Base-by-base conservation (phyloP, 2,113 vertebrate genomes). In the Petrocephalus microphthalmus region DNA sequence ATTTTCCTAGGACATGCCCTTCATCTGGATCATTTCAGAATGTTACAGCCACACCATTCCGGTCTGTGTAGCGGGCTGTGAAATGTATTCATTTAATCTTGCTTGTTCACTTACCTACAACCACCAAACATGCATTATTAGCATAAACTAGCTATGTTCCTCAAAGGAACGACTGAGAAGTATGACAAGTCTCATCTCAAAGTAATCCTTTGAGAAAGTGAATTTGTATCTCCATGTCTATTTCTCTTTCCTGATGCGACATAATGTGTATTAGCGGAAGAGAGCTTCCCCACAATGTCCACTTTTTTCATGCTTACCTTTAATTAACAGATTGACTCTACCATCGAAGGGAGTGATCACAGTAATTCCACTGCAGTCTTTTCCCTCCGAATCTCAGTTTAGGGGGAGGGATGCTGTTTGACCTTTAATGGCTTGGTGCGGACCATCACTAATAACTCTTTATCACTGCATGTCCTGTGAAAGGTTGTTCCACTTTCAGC, bases 281-380 rank as follows among this genome's bases (percentile, higher is more conserved):
- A 67, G n/a, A 10, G 29, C n/a, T 67, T 49, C 47, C 47, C 47
- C 47, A 49, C 47, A 15, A 54, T 54, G 53, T 54, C 53, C 47
- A 49, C 47, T 82, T 52, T 33, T 8, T 64, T 20, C 53, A 22
- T 8, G 19, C 60, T 45, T 15, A 67, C 57, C 42, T 42, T 87
- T 87, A 87, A 64, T 67, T 45, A 87, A 87, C n/a, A n/a, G 20
- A 67, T 47, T 5, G 85, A 64, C 85, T 87, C 37, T 3, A 67
- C 45, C 54, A 64, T 64, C 6, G 37, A 2, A 3, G 13, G 53
- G 53, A 57, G 57, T 37, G 37, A 51, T 22, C 1, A 87, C 17
- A 22, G 7, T 51, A n/a, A 74, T 87, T 64, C 81, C 74, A 64
- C 5, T 57, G 19, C 51, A 15, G 15, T 83, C 78, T 74, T 29